phyloP scores from a whole-genome alignment of 1,140 invertebrate genomes.

The Scylla paramamosain region DNA sequence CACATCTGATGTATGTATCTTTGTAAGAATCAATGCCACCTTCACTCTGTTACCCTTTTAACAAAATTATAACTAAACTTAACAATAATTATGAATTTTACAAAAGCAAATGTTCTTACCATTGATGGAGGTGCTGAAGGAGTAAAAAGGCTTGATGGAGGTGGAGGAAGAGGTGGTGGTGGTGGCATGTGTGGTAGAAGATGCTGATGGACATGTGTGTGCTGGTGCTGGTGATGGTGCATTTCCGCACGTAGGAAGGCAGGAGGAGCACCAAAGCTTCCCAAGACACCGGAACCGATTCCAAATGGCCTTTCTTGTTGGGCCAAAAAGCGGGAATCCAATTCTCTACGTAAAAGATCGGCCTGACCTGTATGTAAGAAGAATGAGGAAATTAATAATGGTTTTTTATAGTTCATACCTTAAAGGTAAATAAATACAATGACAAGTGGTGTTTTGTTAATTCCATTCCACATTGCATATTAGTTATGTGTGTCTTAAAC shows the following conservation, averaged over 20 bases:
- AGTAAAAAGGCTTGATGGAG: conserved; percentile 72
- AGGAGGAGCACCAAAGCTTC: conserved; percentile 88
- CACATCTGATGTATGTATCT: no score
- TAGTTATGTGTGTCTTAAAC: no score
- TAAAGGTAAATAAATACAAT: no score
- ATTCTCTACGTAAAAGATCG: conserved; percentile 93
- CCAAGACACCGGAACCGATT: conserved; percentile 85
- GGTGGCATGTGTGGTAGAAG: conserved; percentile 86
- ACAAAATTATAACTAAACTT: no score
- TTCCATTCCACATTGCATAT: no score
- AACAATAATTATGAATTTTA: not conserved
- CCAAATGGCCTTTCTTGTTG: conserved; percentile 85
- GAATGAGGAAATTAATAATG: not conserved
- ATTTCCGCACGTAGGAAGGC: conserved; percentile 89
- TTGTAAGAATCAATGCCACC: no score
- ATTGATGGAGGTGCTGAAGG: conserved; percentile 71
- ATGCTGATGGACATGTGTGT: conserved; percentile 91
- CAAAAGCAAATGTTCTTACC: conserved; percentile 50
- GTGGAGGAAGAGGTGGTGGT: conserved; percentile 81
- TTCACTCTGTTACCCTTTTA: no score
- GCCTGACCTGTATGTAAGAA: conserved; percentile 78
- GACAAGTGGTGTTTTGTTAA: no score
- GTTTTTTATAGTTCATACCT: no score
- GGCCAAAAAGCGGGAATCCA: conserved; percentile 94
- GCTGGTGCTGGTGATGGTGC: conserved; percentile 95